phyloP scores from a whole-genome alignment of 2,888 invertebrate genomes.

The Esperia sulphurella region DNA sequence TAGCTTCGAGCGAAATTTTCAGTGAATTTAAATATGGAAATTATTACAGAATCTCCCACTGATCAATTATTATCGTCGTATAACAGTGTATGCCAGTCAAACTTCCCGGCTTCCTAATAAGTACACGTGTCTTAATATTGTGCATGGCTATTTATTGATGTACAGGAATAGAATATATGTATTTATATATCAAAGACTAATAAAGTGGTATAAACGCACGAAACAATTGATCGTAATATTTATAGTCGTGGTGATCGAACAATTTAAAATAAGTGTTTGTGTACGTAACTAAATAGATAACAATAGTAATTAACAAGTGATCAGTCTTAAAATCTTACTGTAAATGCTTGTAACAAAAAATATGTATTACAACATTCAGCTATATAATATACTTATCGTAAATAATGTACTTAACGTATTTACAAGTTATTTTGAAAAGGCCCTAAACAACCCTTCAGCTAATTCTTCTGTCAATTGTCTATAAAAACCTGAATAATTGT shows the following conservation, averaged over 20 bases:
- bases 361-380: neutral
- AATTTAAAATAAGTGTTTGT: constrained; percentile 13
- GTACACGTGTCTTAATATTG: constrained; percentile 13
- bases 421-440: constrained; percentile 1
- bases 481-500: constrained; percentile 1
- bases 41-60: neutral
- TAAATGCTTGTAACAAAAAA: constrained; percentile 23
- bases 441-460: neutral
- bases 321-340: constrained; percentile 23
- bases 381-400: neutral
- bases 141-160: constrained; percentile 11
- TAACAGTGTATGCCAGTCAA: neutral
- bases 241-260: neutral
- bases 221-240: neutral
- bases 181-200: neutral
- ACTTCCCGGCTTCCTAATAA: neutral
- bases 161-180: neutral
- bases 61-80: neutral
- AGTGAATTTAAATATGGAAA: neutral
- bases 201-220: neutral
- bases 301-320: constrained; percentile 16
- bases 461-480: neutral
- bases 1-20: neutral
- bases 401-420: neutral
- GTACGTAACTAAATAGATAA: constrained; percentile 14